Conservation (phyloP, 2,113 vertebrate genomes). For the Triplophysa tibetana region DNA sequence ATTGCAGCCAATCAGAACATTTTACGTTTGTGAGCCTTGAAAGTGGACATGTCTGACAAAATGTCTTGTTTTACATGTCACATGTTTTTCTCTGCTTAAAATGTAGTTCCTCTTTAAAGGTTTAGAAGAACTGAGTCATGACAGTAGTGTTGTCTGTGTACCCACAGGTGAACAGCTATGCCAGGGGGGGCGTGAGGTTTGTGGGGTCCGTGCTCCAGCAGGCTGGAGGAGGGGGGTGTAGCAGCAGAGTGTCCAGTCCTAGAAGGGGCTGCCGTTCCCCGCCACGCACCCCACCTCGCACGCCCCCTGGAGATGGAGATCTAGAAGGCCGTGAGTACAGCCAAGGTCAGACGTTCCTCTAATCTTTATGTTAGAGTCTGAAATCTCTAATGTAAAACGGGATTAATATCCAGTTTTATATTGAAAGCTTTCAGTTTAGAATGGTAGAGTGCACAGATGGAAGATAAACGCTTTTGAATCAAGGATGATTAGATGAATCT, state of each 20-base stretch:
- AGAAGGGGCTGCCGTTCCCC: slow-evolving; percentile 70
- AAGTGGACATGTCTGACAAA: too few relatives aligned
- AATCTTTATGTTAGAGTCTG: background rate
- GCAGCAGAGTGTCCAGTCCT: slow-evolving; percentile 67
- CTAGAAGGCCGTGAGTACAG: slow-evolving; percentile 68
- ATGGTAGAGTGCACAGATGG: background rate
- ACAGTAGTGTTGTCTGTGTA: slow-evolving; percentile 18
- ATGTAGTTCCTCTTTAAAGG: background rate
- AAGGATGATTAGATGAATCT: background rate
- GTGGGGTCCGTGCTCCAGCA: slow-evolving; percentile 87
- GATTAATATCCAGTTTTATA: background rate
- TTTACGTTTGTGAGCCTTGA: too few relatives aligned
- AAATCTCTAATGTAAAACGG: background rate
- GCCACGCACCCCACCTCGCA: slow-evolving; percentile 62
- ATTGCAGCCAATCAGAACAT: too few relatives aligned
- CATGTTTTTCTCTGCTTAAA: background rate
- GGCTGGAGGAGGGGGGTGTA: slow-evolving; percentile 61
- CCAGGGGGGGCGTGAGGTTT: slow-evolving; percentile 85
- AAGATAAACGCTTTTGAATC: background rate
- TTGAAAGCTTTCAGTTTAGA: background rate
- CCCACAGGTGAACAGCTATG: slow-evolving; percentile 84
- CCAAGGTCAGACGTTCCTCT: slow-evolving; percentile 63
- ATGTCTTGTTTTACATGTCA: background rate
- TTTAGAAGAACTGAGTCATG: background rate
- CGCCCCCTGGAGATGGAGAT: slow-evolving; percentile 65